Percentiles rank a stretch among this genome's conserved stretches.
These are phyloP conservation scores for Acestrorhynchus altus DNA, from an alignment of 2,797 vertebrate species.

Conservation along the genomic window DNA sequence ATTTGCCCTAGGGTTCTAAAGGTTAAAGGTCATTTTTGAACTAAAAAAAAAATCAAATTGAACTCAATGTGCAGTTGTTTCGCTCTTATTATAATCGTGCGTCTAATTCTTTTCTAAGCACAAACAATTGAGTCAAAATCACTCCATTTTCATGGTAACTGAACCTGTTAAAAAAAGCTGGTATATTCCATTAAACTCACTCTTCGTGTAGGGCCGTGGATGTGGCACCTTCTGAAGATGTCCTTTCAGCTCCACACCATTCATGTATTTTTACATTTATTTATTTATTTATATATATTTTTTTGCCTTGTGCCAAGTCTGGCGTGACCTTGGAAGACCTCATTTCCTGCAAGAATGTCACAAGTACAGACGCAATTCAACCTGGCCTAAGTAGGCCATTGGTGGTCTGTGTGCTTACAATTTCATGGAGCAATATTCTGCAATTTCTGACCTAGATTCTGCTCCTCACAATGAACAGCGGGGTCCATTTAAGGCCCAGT, in stretches of 20 bases:
- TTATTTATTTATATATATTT: too few relatives aligned
- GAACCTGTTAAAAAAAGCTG: background rate
- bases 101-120: background rate
- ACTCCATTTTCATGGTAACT: too few relatives aligned
- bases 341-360: conserved; percentile 27
- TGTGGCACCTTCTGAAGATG: background rate
- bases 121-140: background rate
- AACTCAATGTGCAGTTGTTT: background rate
- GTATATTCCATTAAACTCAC: background rate
- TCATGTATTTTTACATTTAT: background rate
- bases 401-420: background rate
- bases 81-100: background rate
- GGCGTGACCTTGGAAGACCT: conserved; percentile 18
- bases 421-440: conserved; percentile 14
- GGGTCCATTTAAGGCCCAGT: conserved; percentile 3
- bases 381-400: conserved; percentile 44
- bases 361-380: conserved; percentile 13
- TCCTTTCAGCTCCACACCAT: background rate
- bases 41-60: too few relatives aligned
- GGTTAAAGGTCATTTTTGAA: too few relatives aligned
- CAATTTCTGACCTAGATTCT: conserved; percentile 27
- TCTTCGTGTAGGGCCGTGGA: background rate
- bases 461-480: conserved; percentile 9
- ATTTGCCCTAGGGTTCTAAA: too few relatives aligned
- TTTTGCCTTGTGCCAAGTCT: background rate